A percentile compares a stretch with the other conserved stretches of the same genome.
Evolutionary conservation across 1,140 invertebrate species (phyloP).

Genomic region (Aphelinus atriplicis): DNA sequence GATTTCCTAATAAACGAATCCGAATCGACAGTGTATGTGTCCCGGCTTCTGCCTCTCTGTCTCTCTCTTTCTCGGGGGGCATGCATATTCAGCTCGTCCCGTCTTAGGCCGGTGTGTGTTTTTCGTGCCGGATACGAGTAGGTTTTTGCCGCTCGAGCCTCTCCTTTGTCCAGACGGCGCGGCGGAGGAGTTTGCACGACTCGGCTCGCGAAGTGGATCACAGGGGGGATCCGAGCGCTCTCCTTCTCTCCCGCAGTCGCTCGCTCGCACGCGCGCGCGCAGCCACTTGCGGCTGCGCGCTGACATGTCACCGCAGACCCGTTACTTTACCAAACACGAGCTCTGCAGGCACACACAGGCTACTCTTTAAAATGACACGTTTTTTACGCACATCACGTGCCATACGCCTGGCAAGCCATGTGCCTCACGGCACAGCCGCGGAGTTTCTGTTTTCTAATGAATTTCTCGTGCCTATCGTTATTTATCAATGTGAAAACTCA

Average conservation of each 20-base stretch:
- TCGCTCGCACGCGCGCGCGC: background rate
- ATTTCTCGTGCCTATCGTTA: no score
- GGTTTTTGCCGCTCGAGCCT: background rate
- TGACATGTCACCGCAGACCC: background rate
- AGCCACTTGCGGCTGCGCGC: no score
- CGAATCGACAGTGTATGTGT: background rate
- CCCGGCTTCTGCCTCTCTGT: background rate
- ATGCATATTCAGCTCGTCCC: background rate
- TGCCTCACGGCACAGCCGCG: no score
- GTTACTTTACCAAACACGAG: background rate
- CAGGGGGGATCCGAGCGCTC: background rate
- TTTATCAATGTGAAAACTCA: no score
- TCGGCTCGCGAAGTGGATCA: constrained; percentile 16
- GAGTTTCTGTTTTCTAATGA: no score
- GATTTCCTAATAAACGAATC: background rate
- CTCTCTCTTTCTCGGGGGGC: constrained; percentile 2
- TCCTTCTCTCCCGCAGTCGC: background rate
- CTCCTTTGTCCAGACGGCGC: background rate
- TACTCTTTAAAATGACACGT: constrained; percentile 10
- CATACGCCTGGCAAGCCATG: background rate
- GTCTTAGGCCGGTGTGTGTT: background rate
- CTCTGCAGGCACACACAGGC: background rate
- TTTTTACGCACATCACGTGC: constrained; percentile 1
- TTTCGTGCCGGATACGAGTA: constrained; percentile 13
- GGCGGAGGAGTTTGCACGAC: constrained; percentile 6